Evolutionary conservation across 2,888 invertebrate genomes (phyloP), one percentile per base, ranked within the genome.

Genomic region (Platerodrilus igneus): DNA sequence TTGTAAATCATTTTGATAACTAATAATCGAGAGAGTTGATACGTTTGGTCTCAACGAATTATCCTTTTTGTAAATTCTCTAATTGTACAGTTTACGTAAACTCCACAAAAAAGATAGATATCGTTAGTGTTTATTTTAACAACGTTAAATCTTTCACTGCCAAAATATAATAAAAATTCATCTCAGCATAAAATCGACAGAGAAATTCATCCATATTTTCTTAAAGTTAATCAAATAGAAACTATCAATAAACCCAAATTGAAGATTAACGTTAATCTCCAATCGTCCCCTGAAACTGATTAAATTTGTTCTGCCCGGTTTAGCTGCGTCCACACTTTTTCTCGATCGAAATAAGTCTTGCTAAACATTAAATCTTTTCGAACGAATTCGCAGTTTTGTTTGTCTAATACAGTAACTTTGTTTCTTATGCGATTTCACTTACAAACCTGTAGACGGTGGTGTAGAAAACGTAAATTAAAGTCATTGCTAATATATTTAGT

Each of bases 301-400:
- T 59, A 56, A 60, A 60, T 60, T 57, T 52, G 51, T 49, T 55
- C 50, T 55, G 56, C 54, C 50, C 57, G 57, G 55, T 58, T 55
- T 48, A n/a, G 8, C 9, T n/a, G 21, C n/a, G 9, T 5, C 8
- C 8, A 8, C 21, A 21, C 9, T 21, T 21, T 8, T 8, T 5
- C 21, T 2, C 9, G 8, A n/a, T 9, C 8, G 8, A n/a, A 21
- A 21, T 9, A 21, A 21, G 8, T n/a, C 3, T 8, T 9, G 21
- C 8, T 21, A 3, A 21, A n/a, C 21, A n/a, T 21, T n/a, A 21
- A 21, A n/a, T n/a, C n/a, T n/a, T n/a, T 21, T 21, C n/a, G 5
- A 21, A 8, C 21, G 4, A 21, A 21, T n/a, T 21, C 3, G 3
- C 21, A 21, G 8, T n/a, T 8, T n/a, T n/a, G 4, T 21, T 21